phyloP scores from a whole-genome alignment of 2,888 invertebrate genomes.

The Altica lythri region DNA sequence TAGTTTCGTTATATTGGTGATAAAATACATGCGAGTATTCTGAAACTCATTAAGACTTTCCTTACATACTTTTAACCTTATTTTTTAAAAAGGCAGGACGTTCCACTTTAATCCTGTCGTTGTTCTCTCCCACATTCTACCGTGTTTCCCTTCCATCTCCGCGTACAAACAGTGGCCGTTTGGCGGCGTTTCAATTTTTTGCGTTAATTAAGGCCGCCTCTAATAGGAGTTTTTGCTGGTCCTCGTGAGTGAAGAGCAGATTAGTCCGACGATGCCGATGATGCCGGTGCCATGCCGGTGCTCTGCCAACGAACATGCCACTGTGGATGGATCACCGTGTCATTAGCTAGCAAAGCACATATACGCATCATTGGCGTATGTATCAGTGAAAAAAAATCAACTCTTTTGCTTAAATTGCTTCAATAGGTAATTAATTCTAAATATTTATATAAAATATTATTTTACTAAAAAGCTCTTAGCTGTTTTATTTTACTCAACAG shows the following conservation, averaged over 20 bases:
- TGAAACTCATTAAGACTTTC: no score
- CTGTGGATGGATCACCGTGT: conserved; percentile 45
- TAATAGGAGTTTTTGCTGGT: conserved; percentile 56
- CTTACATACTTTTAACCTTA: no score
- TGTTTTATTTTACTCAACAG: no score
- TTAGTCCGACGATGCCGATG: conserved; percentile 41
- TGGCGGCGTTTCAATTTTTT: conserved; percentile 47
- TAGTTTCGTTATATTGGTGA: no score
- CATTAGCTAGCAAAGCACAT: conserved; percentile 40
- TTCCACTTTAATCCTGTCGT: no score
- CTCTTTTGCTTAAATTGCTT: background rate
- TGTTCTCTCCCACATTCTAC: no score
- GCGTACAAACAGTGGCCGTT: conserved; percentile 19
- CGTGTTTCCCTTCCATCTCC: conserved; percentile 9
- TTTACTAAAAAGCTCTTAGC: no score
- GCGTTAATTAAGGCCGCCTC: conserved; percentile 56
- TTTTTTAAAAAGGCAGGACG: no score
- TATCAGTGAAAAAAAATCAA: no score
- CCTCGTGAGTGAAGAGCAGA: conserved; percentile 55
- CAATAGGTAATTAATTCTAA: no score
- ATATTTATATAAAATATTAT: no score
- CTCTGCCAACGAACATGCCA: conserved; percentile 23
- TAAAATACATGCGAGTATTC: no score
- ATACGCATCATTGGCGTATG: conserved; percentile 8
- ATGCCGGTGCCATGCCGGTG: conserved; percentile 14